Evolutionary conservation across 2,113 vertebrate species (phyloP), one percentile per base, ranked within the genome.

Genomic region (Daphoenositta chrysoptera): DNA sequence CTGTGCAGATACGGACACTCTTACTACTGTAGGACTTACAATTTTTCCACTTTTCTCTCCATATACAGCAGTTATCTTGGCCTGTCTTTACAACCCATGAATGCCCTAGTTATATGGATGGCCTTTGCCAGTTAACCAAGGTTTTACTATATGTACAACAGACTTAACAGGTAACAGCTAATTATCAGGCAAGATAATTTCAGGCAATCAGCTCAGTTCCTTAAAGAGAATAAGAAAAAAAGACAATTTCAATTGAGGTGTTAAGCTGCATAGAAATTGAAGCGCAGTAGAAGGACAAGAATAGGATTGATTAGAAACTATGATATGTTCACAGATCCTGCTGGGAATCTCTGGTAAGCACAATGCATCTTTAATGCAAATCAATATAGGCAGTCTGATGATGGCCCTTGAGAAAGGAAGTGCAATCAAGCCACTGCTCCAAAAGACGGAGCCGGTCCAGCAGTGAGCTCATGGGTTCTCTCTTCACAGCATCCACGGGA

Each of bases 291-390:
- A 71, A 76, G 58, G 86, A 93, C 87, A 97, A 97, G 90, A 97
- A 96, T 95, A 79, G 91, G 81, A 94, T 94, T 97, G 97, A 97
- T 97, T 97, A 91, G 91, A 78, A 96, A 83, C 93, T 95, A 64
- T 87, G 92, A 92, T 93, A 89, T 24, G 37, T 92, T 92, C 93
- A 86, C 9, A 5, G 84, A 87, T 97, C 89, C 86, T 35, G 90
- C 96, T 96, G 97, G 51, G 91, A 94, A 90, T 81, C 94, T 96
- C 91, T 78, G 64, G 86, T 84, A 90, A 91, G 86, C 73, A 96
- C 94, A 97, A 96, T 94, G 87, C 81, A 96, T 91, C 91, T 85
- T 88, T 89, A 97, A 96, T 81, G 89, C 81, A 85, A 96, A 97
- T 97, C 97, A 94, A 84, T 94, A 93, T 13, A 80, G 90, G 56